Base-by-base conservation (phyloP, 1,140 invertebrate species). In the Protaetia brevitarsis region DNA sequence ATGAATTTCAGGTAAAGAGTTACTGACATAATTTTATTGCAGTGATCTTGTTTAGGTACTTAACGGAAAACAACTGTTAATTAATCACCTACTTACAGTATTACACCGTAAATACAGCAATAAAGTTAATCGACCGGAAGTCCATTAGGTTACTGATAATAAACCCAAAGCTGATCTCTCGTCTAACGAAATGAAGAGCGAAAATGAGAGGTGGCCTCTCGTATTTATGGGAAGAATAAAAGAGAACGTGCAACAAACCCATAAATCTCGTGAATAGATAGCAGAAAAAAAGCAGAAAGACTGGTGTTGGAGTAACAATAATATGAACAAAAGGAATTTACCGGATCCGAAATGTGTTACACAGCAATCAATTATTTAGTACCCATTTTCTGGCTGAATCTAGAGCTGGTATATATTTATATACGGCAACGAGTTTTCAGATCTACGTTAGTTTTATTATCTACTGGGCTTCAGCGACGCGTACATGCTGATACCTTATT, bases 341-440 rank as follows among this genome's bases (percentile, higher is more conserved):
- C 41, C 41, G 41, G 41, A 51, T 51, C 21, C 41, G 41, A 51
- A 51, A 51, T 51, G 41, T 51, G 41, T 51, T 51, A 51, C 41
- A 23, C 4, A 23, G 41, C 19, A 51, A 51, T 51, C 41, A 51
- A 51, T 51, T 51, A 51, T 51, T 51, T 51, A 51, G 41, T 23
- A 51, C 41, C 41, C 19, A 51, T 51, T 26, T 10, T 23, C 19
- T 19, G 41, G 41, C 26, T 51, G 41, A 51, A 51, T 16, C 26
- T 51, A 51, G 41, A 23, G 19, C 19, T 8, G 19, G 26, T 51
- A 51, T 51, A 51, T 19, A 23, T 51, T 13, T 51, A 51, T 51
- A 51, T 51, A 51, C 26, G 7, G 41, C 41, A 21, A 51, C 41
- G 41, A 51, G 19, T 51, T 51, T 51, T 51, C 41, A 23, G 41